Conservation (phyloP, 2,797 vertebrate genomes). For the Chromobotia macracanthus region DNA sequence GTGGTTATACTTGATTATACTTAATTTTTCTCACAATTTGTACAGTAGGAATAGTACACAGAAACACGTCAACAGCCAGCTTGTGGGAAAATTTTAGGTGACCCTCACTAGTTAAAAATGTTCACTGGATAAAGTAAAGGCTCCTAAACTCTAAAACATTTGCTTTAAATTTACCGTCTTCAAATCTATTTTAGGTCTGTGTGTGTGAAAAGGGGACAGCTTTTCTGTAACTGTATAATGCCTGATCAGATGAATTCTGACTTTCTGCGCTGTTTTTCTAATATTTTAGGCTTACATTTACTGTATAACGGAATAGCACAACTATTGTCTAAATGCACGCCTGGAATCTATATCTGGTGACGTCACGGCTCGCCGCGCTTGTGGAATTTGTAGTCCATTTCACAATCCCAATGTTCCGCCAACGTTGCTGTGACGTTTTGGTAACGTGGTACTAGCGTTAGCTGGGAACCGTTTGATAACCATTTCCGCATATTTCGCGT, state of each 20-base stretch:
- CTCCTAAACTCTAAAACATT: no score
- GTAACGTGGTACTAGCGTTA: constrained; percentile 64
- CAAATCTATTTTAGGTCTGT: no score
- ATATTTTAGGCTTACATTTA: not conserved
- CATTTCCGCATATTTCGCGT: constrained; percentile 63
- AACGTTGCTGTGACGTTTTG: constrained; percentile 65
- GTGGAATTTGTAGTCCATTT: constrained; percentile 65
- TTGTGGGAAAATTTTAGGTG: no score
- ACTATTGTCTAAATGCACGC: not conserved
- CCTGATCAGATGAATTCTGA: no score
- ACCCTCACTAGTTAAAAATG: not conserved
- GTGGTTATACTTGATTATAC: no score
- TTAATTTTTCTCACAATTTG: no score
- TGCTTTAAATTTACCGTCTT: no score
- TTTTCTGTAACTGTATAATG: no score
- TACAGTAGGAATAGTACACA: no score
- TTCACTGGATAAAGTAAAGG: no score
- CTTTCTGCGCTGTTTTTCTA: not conserved
- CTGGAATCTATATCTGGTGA: not conserved
- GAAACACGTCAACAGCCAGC: no score
- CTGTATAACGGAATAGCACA: not conserved
- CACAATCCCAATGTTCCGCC: constrained; percentile 56
- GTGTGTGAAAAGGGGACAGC: no score
- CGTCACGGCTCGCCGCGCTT: not conserved
- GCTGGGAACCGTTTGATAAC: constrained; percentile 44